A percentile compares a stretch with the other conserved stretches of the same genome.
These are phyloP conservation scores for Epinephelus lanceolatus DNA, from an alignment of 2,113 vertebrate genomes.

Conservation along the genomic window DNA sequence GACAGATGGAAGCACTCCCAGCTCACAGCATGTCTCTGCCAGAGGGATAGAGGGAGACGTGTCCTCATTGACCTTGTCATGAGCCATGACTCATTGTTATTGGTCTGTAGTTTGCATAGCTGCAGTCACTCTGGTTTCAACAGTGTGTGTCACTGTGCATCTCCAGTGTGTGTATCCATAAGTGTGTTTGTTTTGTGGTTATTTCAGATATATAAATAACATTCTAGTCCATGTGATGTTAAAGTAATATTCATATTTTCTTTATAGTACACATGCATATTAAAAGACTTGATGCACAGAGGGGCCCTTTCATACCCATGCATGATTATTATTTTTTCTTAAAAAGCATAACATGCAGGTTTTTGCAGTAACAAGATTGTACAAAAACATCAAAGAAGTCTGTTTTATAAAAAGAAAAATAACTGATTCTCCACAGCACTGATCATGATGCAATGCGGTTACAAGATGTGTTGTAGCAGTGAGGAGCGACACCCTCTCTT, in stretches of 20 bases:
- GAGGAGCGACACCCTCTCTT: not conserved
- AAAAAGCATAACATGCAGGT: not conserved
- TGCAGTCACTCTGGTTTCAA: constrained; percentile 13
- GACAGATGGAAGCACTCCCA: constrained; percentile 46
- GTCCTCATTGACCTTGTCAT: constrained; percentile 46
- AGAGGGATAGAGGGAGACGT: constrained; percentile 1
- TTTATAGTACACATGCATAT: not conserved
- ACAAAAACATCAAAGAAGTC: not conserved
- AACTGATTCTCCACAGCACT: not conserved
- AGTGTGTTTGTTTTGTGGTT: not conserved
- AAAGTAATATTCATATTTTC: not conserved
- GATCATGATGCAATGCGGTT: constrained; percentile 6
- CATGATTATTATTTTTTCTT: too few species aligned
- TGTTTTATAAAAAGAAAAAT: not conserved
- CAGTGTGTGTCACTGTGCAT: not conserved
- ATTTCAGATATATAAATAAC: not conserved
- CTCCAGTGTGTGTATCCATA: not conserved
- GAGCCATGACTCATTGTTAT: constrained; percentile 16
- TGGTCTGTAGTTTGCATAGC: constrained; percentile 23
- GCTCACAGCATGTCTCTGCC: constrained; percentile 26
- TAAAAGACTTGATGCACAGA: too few species aligned
- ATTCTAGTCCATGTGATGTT: not conserved
- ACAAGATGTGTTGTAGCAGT: not conserved
- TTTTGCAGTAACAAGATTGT: not conserved
- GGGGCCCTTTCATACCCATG: too few species aligned